A percentile compares a stretch with the other conserved stretches of the same genome.
These are phyloP conservation scores for Emydocephalus ijimae DNA, from an alignment of 2,113 vertebrate species.

Conservation along the genomic window DNA sequence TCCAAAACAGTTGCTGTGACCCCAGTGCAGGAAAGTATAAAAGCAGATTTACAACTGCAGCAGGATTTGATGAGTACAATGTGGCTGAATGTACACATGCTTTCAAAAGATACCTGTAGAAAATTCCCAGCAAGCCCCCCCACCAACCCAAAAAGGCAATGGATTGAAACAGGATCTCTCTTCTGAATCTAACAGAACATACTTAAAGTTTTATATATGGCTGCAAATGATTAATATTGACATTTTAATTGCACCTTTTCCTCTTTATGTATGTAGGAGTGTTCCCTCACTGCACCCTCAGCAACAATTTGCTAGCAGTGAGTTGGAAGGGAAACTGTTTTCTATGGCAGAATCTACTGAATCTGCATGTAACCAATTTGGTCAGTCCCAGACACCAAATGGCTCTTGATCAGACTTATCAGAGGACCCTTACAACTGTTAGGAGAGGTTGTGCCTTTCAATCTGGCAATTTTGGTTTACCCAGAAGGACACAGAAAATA, in stretches of 20 bases:
- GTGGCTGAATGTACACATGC: background rate
- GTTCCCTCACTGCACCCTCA: background rate
- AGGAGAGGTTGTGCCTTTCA: background rate
- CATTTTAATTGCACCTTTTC: background rate
- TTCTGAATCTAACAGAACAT: background rate
- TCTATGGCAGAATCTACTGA: background rate
- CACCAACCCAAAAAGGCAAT: background rate
- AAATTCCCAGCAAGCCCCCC: background rate
- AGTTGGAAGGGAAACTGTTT: background rate
- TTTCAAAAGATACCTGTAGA: background rate
- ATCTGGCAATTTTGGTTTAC: background rate
- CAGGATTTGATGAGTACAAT: background rate
- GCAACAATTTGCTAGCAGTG: background rate
- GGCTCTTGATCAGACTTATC: background rate
- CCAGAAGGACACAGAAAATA: background rate
- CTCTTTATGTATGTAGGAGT: background rate
- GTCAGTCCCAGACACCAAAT: background rate
- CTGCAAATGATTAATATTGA: background rate
- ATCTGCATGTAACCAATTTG: background rate
- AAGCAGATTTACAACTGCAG: background rate
- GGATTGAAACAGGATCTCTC: background rate
- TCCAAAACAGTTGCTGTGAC: background rate
- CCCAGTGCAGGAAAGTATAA: background rate
- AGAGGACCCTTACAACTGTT: background rate
- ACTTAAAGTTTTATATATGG: background rate